Percentiles rank a stretch among this genome's conserved stretches.
Evolutionary conservation across 2,797 vertebrate genomes (phyloP).

Genomic region (Macropodus opercularis): DNA sequence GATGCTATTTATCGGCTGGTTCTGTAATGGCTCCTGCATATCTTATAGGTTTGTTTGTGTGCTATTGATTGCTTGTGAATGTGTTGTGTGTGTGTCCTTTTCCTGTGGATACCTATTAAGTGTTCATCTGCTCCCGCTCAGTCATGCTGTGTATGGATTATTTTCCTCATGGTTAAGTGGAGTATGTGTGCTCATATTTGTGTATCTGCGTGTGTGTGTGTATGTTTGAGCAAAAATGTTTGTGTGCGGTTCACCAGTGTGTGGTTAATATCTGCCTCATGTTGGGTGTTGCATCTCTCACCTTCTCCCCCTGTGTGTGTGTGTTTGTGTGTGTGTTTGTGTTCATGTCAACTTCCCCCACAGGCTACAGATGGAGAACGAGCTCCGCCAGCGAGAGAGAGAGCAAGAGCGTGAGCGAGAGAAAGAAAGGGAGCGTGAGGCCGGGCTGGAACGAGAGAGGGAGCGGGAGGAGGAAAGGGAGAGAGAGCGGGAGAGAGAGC

Average conservation of each 20-base stretch:
- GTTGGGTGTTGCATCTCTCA: constrained; percentile 83
- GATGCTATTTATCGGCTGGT: constrained; percentile 60
- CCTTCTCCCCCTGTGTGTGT: constrained; percentile 57
- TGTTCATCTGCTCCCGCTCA: constrained; percentile 80
- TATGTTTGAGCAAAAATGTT: constrained; percentile 63
- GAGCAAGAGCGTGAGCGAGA: constrained; percentile 76
- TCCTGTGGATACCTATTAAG: constrained; percentile 81
- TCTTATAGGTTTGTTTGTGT: constrained; percentile 60
- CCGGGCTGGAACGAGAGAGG: constrained; percentile 62
- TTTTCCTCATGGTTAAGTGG: constrained; percentile 72
- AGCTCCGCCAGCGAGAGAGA: constrained; percentile 83
- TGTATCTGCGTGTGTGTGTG: constrained; percentile 30
- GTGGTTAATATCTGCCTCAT: constrained; percentile 79
- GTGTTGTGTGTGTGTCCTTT: constrained; percentile 47
- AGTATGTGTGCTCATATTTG: constrained; percentile 43
- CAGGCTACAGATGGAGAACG: constrained; percentile 92
- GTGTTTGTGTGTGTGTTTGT: constrained; percentile 35
- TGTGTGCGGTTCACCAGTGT: constrained; percentile 76
- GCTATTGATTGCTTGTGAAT: constrained; percentile 64
- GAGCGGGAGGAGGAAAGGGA: constrained; percentile 58
- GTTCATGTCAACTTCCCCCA: constrained; percentile 72
- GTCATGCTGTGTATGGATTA: constrained; percentile 80
- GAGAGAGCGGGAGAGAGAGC: constrained; percentile 82
- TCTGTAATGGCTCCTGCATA: constrained; percentile 55
- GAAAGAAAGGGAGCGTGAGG: constrained; percentile 73